phyloP scores from a whole-genome alignment of 2,888 invertebrate species.

The Zhuqinia jingwanae region DNA sequence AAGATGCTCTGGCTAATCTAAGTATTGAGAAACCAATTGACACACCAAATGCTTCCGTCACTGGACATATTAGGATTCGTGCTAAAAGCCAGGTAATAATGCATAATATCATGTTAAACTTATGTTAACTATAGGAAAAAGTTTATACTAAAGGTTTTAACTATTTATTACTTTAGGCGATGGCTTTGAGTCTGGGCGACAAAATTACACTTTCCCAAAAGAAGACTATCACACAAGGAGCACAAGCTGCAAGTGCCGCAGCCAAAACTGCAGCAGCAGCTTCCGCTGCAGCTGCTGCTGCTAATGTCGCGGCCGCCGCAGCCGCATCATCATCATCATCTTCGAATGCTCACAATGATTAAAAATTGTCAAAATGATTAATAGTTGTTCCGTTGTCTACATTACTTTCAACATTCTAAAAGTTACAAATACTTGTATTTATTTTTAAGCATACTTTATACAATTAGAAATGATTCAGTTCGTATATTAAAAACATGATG shows the following conservation, averaged over 20 bases:
- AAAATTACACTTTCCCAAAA: slow-evolving; percentile 98
- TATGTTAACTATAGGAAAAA: slow-evolving; percentile 52
- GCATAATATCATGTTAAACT: background rate
- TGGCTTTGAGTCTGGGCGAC: slow-evolving; percentile 99
- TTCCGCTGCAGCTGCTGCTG: background rate
- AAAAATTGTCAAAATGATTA: too few species aligned
- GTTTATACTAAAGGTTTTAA: too few species aligned
- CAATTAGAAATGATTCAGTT: too few species aligned
- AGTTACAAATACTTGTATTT: too few species aligned
- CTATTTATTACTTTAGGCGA: slow-evolving; percentile 94
- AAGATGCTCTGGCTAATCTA: slow-evolving; percentile 99
- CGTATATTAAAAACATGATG: too few species aligned
- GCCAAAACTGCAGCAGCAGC: slow-evolving; percentile 13
- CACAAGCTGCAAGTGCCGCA: slow-evolving; percentile 1
- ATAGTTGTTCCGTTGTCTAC: too few species aligned
- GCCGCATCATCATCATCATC: too few species aligned
- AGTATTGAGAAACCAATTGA: slow-evolving; percentile 97
- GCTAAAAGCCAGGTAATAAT: slow-evolving; percentile 96
- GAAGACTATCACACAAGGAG: slow-evolving; percentile 79
- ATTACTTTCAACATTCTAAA: too few species aligned
- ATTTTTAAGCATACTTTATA: too few species aligned
- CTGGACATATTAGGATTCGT: slow-evolving; percentile 98
- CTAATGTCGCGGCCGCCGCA: too few species aligned
- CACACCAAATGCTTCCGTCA: slow-evolving; percentile 92
- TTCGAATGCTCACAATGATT: too few species aligned